Percentiles rank a stretch among this genome's conserved stretches.
These are phyloP conservation scores for Pachymerium ferrugineum DNA, from an alignment of 2,888 invertebrate genomes.

Conservation along the genomic window DNA sequence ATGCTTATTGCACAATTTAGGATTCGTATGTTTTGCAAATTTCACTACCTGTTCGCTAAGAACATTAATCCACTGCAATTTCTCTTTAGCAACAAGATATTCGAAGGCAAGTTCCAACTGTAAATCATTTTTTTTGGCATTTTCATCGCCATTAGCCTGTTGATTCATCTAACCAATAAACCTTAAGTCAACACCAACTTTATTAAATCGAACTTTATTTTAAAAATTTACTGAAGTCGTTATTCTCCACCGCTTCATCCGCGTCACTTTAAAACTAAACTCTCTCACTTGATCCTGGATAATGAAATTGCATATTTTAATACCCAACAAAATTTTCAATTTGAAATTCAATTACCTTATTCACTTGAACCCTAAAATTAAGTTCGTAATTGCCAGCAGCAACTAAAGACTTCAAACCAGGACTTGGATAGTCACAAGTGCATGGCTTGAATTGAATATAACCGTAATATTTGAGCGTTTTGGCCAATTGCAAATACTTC, in stretches of 20 bases:
- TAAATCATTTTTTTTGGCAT: constrained; percentile 41
- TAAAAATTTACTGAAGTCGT: constrained; percentile 57
- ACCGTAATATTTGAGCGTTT: constrained; percentile 81
- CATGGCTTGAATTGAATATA: constrained; percentile 74
- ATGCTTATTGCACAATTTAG: background rate
- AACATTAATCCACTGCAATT: constrained; percentile 88
- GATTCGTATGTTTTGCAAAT: background rate
- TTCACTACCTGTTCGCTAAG: constrained; percentile 63
- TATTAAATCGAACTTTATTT: background rate
- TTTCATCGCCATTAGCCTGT: constrained; percentile 12
- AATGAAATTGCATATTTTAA: background rate
- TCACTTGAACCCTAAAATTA: constrained; percentile 56
- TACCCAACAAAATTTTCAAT: too few species aligned
- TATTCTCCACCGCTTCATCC: constrained; percentile 96
- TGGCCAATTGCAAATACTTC: constrained; percentile 82
- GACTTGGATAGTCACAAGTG: constrained; percentile 67
- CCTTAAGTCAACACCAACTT: background rate
- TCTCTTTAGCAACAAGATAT: constrained; percentile 85
- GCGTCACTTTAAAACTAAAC: constrained; percentile 82
- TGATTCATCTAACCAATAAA: constrained; percentile 28
- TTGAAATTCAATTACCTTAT: constrained; percentile 38
- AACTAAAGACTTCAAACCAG: constrained; percentile 63
- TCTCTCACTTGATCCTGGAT: constrained; percentile 58
- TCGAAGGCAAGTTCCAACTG: constrained; percentile 85
- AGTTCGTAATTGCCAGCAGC: constrained; percentile 82